phyloP scores from a whole-genome alignment of 2,113 vertebrate genomes.

The Anolis carolinensis region DNA sequence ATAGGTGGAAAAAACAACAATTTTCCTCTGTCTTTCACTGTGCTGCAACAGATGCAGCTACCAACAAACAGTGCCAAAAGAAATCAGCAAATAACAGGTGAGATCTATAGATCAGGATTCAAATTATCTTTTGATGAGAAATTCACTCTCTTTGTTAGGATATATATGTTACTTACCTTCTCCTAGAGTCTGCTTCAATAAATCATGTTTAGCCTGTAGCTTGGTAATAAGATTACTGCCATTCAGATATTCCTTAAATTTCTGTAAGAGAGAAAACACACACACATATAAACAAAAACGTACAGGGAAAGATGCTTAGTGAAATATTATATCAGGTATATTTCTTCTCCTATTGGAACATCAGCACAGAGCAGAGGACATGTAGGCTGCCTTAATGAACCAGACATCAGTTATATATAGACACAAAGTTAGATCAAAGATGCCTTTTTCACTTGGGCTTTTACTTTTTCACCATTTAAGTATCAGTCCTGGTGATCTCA shows the following conservation, averaged over 20 bases:
- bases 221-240: conserved; percentile 98
- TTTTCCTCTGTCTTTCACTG: neutral
- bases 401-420: fast-evolving
- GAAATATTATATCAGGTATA: fast-evolving
- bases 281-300: conserved; percentile 28
- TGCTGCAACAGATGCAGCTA: neutral
- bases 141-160: neutral
- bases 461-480: conserved; percentile 19
- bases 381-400: neutral
- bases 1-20: neutral
- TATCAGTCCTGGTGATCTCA: neutral
- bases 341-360: neutral
- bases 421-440: neutral
- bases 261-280: conserved; percentile 73
- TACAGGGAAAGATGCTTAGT: neutral
- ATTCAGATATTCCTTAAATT: conserved; percentile 97
- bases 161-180: conserved; percentile 83
- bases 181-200: conserved; percentile 95
- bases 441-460: neutral
- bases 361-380: neutral
- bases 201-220: conserved; percentile 96
- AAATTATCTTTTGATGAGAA: neutral
- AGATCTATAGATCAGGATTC: neutral
- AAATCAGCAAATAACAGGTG: neutral
- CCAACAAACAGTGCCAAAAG: neutral